Evolutionary conservation across 2,113 vertebrate species (phyloP).

Genomic region (Corvus hawaiiensis): DNA sequence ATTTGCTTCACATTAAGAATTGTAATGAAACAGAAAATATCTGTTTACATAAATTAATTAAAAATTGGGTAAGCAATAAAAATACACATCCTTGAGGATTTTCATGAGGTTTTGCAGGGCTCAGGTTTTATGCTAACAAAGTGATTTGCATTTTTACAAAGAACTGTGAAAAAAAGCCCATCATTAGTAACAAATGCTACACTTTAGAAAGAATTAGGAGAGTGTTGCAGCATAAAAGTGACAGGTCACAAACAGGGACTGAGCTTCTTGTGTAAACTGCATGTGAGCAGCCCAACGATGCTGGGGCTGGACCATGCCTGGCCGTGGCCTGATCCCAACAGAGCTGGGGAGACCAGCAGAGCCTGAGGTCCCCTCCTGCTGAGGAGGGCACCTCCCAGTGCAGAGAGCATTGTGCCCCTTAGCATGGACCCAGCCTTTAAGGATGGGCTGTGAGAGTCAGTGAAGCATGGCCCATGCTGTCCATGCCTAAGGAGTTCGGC

Average conservation of each 20-base stretch:
- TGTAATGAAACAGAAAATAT: neutral
- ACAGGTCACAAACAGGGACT: neutral
- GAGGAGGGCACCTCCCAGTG: neutral
- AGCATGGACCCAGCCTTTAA: rapidly evolving
- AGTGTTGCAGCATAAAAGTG: neutral
- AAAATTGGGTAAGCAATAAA: neutral
- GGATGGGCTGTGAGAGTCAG: neutral
- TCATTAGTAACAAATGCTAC: rapidly evolving
- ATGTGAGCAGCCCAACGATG: rapidly evolving
- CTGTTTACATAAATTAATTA: neutral
- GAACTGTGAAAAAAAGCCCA: neutral
- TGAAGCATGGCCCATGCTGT: rapidly evolving
- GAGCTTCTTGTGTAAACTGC: neutral
- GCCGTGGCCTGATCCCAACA: neutral
- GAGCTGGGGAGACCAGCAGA: rapidly evolving
- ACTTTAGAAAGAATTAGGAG: neutral
- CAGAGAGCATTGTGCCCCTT: neutral
- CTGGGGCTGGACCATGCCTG: neutral
- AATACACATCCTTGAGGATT: neutral
- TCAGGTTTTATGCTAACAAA: neutral
- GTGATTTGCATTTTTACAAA: neutral
- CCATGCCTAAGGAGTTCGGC: neutral
- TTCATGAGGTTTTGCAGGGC: neutral
- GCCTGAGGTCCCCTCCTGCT: neutral
- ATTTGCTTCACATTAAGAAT: neutral